phyloP scores from a whole-genome alignment of 2,888 invertebrate species.

The Epinotia nisella region DNA sequence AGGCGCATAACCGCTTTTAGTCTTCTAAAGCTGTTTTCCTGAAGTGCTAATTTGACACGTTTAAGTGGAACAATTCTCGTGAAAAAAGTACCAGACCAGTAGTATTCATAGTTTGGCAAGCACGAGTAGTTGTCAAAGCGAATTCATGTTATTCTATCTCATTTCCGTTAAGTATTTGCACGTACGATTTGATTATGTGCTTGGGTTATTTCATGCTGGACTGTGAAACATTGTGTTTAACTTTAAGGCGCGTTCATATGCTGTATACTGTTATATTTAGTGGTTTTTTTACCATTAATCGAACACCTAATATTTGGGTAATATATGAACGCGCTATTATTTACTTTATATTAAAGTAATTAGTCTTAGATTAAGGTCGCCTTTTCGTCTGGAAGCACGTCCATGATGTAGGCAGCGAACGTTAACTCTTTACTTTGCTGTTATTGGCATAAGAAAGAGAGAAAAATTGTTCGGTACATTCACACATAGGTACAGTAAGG shows the following conservation, averaged over 20 bases:
- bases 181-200: background rate
- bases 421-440: constrained; percentile 58
- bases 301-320: background rate
- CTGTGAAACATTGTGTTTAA: constrained; percentile 7
- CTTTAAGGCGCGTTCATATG: constrained; percentile 17
- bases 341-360: constrained; percentile 73
- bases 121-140: constrained; percentile 36
- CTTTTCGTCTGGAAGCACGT: constrained; percentile 69
- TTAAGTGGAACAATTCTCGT: background rate
- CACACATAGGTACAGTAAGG: no score
- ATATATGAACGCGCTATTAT: constrained; percentile 38
- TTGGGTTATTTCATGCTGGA: constrained; percentile 28
- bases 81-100: no score
- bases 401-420: constrained; percentile 70
- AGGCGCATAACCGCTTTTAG: no score
- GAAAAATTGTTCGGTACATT: background rate
- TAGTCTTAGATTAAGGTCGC: constrained; percentile 67
- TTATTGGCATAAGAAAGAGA: constrained; percentile 38
- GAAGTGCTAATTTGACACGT: background rate
- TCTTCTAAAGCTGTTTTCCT: background rate
- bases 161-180: constrained; percentile 51
- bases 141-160: constrained; percentile 67
- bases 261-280: background rate
- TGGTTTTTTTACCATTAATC: background rate
- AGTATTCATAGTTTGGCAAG: constrained; percentile 21